These are phyloP conservation scores for Eumacrocentrus americanus DNA, from an alignment of 2,888 invertebrate genomes.

Conservation along the genomic window DNA sequence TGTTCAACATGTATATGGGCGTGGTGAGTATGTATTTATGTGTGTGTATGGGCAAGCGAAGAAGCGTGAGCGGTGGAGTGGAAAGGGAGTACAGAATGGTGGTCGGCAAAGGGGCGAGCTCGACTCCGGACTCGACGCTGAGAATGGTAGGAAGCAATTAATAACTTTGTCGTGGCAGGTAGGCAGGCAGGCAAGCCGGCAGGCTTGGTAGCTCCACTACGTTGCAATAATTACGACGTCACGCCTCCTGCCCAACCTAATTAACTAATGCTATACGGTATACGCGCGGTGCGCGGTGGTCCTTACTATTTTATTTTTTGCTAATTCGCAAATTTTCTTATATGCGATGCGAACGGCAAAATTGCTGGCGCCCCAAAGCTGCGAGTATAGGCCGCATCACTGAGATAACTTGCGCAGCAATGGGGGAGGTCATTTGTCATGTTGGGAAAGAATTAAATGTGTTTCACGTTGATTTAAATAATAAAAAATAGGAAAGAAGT, in stretches of 20 bases:
- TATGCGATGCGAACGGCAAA: constrained; percentile 15
- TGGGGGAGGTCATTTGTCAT: too few species aligned
- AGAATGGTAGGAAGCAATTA: constrained; percentile 60
- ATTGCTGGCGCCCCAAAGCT: neutral
- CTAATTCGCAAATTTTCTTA: constrained; percentile 39
- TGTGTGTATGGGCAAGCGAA: constrained; percentile 30
- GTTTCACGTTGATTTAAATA: too few species aligned
- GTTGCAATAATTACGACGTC: constrained; percentile 60
- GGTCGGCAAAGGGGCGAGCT: constrained; percentile 40
- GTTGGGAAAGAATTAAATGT: too few species aligned
- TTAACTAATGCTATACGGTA: constrained; percentile 50
- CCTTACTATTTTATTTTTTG: constrained; percentile 27
- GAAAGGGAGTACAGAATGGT: constrained; percentile 31
- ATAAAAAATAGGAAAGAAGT: too few species aligned
- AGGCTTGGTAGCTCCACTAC: constrained; percentile 43
- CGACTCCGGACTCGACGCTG: constrained; percentile 42
- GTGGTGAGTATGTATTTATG: constrained; percentile 18
- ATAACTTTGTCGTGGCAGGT: constrained; percentile 59
- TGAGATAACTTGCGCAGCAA: neutral
- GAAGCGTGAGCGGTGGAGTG: constrained; percentile 20
- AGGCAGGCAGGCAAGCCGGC: constrained; percentile 42
- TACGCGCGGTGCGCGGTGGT: constrained; percentile 13
- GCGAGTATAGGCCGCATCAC: too few species aligned
- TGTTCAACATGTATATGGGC: constrained; percentile 30
- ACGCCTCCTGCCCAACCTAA: constrained; percentile 58